Percentiles rank a stretch among this genome's conserved stretches.
These are phyloP conservation scores for Diloba caeruleocephala DNA, from an alignment of 2,888 invertebrate species.

Conservation along the genomic window DNA sequence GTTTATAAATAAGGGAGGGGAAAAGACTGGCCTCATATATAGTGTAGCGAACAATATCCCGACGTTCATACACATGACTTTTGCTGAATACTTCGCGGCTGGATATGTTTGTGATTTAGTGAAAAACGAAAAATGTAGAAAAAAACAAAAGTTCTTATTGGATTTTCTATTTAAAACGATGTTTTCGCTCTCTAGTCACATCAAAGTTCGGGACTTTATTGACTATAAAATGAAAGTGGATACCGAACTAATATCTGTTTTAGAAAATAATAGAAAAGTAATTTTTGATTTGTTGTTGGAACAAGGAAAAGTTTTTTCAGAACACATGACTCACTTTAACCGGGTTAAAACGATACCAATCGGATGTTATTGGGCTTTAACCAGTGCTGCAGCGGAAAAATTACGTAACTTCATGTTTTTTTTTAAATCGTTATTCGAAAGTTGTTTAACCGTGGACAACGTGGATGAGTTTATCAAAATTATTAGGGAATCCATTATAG, in stretches of 20 bases:
- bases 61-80: constrained; percentile 28
- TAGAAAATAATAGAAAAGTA: not conserved
- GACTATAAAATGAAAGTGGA: constrained; percentile 14
- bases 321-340: constrained; percentile 1
- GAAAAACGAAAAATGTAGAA: constrained; percentile 3
- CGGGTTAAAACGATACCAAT: not conserved
- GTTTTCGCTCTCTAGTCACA: not conserved
- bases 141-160: constrained; percentile 5
- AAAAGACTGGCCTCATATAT: constrained; percentile 34
- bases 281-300: constrained; percentile 15
- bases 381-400: constrained; percentile 1
- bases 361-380: not conserved
- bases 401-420: not conserved
- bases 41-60: constrained; percentile 20
- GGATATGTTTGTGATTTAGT: constrained; percentile 36
- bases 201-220: not conserved
- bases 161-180: constrained; percentile 14
- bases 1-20: constrained; percentile 18
- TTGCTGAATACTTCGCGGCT: constrained; percentile 39
- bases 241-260: not conserved
- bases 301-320: not conserved
- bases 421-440: not conserved
- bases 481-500: not conserved
- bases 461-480: not conserved
- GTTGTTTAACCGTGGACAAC: not conserved